These are phyloP conservation scores for Pollenia labialis DNA, from an alignment of 2,888 invertebrate genomes.

Conservation along the genomic window DNA sequence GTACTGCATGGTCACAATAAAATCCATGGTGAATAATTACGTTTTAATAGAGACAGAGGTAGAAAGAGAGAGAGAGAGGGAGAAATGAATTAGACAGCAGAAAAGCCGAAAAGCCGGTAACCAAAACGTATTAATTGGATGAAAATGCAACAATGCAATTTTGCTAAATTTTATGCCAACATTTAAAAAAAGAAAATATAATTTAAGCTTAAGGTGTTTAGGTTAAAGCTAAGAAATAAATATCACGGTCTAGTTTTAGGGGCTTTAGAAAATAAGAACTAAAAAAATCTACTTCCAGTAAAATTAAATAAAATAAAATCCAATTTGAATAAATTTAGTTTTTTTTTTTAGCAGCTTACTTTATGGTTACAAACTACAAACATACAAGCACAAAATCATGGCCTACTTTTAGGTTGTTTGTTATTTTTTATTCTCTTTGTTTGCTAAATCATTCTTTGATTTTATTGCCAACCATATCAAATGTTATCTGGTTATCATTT, in stretches of 20 bases:
- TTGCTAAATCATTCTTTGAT: not conserved
- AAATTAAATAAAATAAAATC: slow-evolving; percentile 13
- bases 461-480: slow-evolving; percentile 11
- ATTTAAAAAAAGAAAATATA: not conserved
- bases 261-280: not conserved
- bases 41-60: not conserved
- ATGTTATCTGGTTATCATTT: slow-evolving; percentile 8
- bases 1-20: not conserved
- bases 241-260: slow-evolving; percentile 23
- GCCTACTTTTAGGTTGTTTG: slow-evolving; percentile 12
- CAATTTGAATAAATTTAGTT: slow-evolving; percentile 10
- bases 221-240: not conserved
- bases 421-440: slow-evolving; percentile 19
- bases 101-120: not conserved
- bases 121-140: slow-evolving; percentile 40
- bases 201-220: slow-evolving; percentile 3
- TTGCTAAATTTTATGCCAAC: slow-evolving; percentile 1
- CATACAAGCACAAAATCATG: slow-evolving; percentile 5
- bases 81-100: not conserved
- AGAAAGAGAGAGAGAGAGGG: not conserved
- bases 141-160: slow-evolving; percentile 33
- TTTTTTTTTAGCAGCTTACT: not conserved
- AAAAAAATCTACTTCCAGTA: no score
- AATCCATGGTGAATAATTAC: slow-evolving; percentile 32
- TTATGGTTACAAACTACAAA: not conserved